Conservation (phyloP, 1,140 invertebrate species). For the Drosophila nasuta region DNA sequence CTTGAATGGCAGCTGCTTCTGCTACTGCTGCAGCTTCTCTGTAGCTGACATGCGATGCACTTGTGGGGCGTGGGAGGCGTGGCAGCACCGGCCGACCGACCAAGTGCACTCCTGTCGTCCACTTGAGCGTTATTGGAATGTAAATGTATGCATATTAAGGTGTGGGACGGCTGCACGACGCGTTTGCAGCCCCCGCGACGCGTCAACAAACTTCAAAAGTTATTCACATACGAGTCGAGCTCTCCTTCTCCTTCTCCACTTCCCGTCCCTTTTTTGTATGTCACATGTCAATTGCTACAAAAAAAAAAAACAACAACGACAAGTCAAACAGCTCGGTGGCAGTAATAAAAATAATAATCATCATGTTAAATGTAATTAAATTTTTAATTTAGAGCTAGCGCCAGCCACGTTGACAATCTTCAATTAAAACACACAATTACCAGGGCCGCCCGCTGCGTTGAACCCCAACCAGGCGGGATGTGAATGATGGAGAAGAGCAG, state of each 20-base stretch:
- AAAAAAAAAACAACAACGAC: not conserved
- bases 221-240: conserved; percentile 56
- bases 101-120: conserved; percentile 77
- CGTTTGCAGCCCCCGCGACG: conserved; percentile 44
- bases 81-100: conserved; percentile 26
- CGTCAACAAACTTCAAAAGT: conserved; percentile 76
- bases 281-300: conserved; percentile 32
- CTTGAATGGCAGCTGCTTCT: conserved; percentile 68
- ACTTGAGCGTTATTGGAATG: conserved; percentile 83
- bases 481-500: not conserved
- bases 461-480: conserved; percentile 12
- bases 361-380: conserved; percentile 82
- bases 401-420: conserved; percentile 69
- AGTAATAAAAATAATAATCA: conserved; percentile 60
- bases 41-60: conserved; percentile 74
- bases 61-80: conserved; percentile 42
- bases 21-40: conserved; percentile 50
- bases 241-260: not conserved
- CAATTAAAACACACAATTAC: conserved; percentile 81
- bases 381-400: conserved; percentile 77
- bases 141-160: conserved; percentile 80
- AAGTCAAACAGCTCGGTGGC: not conserved
- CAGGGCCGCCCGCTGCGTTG: conserved; percentile 54
- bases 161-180: conserved; percentile 38
- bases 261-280: not conserved